phyloP scores from a whole-genome alignment of 2,888 invertebrate genomes.

The Philereme transversata region DNA sequence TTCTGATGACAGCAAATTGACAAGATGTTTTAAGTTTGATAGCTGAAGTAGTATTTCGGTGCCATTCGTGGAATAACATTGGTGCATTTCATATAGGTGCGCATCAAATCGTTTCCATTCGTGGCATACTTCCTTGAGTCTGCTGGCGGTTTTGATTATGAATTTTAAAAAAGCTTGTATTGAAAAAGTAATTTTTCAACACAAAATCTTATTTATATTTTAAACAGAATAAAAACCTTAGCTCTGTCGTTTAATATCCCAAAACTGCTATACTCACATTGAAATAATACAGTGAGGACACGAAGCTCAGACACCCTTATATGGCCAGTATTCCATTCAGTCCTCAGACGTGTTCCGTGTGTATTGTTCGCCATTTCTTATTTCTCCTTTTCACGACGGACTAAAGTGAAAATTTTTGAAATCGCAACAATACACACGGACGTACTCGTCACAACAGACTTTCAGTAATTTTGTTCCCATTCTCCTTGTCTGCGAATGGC shows the following conservation, averaged over 20 bases:
- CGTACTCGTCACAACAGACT: constrained; percentile 61
- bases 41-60: too few species aligned
- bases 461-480: constrained; percentile 61
- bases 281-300: not conserved
- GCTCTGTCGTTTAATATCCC: not conserved
- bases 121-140: too few species aligned
- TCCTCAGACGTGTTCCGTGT: constrained; percentile 26
- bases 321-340: constrained; percentile 18
- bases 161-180: too few species aligned
- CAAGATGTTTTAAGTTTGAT: too few species aligned
- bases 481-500: constrained; percentile 23
- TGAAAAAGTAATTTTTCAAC: too few species aligned
- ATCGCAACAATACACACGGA: constrained; percentile 76
- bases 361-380: constrained; percentile 73
- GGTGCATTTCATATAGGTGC: too few species aligned
- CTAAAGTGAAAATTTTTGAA: constrained; percentile 81
- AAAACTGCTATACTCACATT: not conserved
- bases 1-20: too few species aligned
- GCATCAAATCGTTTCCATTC: too few species aligned
- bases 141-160: too few species aligned
- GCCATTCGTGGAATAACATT: too few species aligned
- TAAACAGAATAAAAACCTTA: too few species aligned
- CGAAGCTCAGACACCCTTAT: constrained; percentile 4
- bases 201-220: too few species aligned
- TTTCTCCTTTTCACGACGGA: constrained; percentile 72